Base-by-base conservation (phyloP, 64 coral and sea anemone species). In the Exaiptasia diaphana region DNA sequence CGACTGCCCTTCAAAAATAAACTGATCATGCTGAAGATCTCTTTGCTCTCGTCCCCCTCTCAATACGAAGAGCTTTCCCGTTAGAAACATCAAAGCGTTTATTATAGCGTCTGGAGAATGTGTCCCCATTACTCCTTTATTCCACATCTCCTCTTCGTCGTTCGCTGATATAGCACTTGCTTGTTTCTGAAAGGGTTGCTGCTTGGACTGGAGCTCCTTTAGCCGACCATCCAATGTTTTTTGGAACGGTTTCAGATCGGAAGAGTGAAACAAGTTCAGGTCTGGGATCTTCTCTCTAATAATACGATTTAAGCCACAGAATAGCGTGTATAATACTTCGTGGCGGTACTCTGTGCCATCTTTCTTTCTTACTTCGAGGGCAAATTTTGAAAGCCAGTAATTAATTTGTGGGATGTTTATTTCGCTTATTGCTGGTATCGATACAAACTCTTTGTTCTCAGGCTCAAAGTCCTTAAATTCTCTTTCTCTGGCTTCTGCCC, bases 31-130 rank as follows among this genome's bases (percentile, higher is more conserved):
- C 41, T 22, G 29, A 42, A 76, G 54, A 45, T 76, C 73, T 45
- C 73, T 45, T 76, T 50, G 73, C 44, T 76, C 73, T 76, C 44
- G 50, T 48, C 73, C 73, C 52, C 73, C 73, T 50, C 73, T 45
- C 50, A 76, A 45, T 48, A 76, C 73, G 73, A 76, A 76, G 28
- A 76, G 54, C 54, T 76, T 76, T 48, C 73, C 73, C 17, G 53
- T n/a, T n/a, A 56, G 53, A 56, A 56, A 68, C 64, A 68, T 40
- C 18, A 68, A 33, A 31, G 64, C 37, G 27, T 68, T 68, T 18
- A 68, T 68, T 32, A 68, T 33, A 37, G 27, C 38, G 37, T 68
- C 64, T 37, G 64, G 64, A 68, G 18, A 35, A 68, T 33, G 50
- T 54, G 50, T 54, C 24, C 50, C 50, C 24, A 54, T 15, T 54